Base-by-base conservation (phyloP, 2,113 vertebrate genomes). In the Trematomus loennbergii region DNA sequence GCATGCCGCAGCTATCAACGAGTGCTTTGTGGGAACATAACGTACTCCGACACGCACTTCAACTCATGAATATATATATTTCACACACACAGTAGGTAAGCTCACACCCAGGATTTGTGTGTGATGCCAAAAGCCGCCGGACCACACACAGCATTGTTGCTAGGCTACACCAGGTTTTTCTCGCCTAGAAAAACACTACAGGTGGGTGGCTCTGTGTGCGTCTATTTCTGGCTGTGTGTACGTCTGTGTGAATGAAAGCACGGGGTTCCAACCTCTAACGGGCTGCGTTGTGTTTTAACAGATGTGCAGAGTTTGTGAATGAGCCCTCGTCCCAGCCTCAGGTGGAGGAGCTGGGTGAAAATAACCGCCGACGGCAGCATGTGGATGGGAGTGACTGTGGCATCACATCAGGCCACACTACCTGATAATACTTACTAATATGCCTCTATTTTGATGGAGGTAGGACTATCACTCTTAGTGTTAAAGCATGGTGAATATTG, bases 141-240 rank as follows among this genome's bases (percentile, higher is more conserved):
- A 89, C 89, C 89, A 82, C 84, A 88, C 82, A 64, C 86, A 79
- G 85, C 45, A 74, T 74, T 70, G 92, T 92, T 93, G 92, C 92
- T 91, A 92, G 83, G 90, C 72, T 90, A 92, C 89, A 0, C 62
- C 1, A 55, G 68, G 78, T 59, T 83, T 83, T 83, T 83, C 60
- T 71, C 20, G 11, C 57, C 53, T 65, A 80, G 59, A 65, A 8
- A 82, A 83, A 77, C 68, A 79, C 46, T 40, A 68, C 55, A 86
- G 52, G 78, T 81, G 73, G 75, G 86, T 83, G 86, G 66, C 72
- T 68, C 74, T 17, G 77, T 36, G 54, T 0, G 53, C 0, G 12
- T 79, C 66, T 72, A 55, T 72, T 75, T 83, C 40, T 76, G 63
- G 62, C 36, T n/a, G 1, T 67, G 53, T 62, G 18, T 55, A 6